phyloP scores from a whole-genome alignment of 2,888 invertebrate genomes.

The Pyrochroa serraticornis region DNA sequence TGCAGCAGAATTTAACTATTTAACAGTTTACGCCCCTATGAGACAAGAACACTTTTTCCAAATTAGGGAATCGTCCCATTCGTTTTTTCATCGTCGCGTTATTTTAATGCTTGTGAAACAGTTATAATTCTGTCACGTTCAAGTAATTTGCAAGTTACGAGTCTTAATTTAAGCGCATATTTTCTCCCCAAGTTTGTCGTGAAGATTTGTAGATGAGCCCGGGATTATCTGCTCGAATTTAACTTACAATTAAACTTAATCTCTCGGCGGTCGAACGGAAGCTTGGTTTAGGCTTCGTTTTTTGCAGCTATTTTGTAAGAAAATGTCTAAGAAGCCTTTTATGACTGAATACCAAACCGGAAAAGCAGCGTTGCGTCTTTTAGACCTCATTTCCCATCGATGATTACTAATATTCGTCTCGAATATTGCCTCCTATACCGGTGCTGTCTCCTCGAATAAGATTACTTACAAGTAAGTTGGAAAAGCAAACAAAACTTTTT shows the following conservation, averaged over 20 bases:
- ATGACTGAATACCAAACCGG: constrained; percentile 33
- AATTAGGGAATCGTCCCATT: too few relatives aligned
- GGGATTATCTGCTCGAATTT: constrained; percentile 49
- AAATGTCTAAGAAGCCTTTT: constrained; percentile 28
- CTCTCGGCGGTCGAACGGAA: constrained; percentile 31
- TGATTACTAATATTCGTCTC: constrained; percentile 38
- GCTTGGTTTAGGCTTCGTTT: neutral
- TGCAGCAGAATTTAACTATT: too few relatives aligned
- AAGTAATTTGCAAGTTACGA: too few relatives aligned
- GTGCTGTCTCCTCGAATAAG: constrained; percentile 15
- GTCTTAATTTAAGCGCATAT: too few relatives aligned
- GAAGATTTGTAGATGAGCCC: constrained; percentile 43
- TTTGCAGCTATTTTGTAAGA: neutral
- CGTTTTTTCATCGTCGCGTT: too few relatives aligned
- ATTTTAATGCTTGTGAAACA: too few relatives aligned
- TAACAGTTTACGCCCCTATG: too few relatives aligned
- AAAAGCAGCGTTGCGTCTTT: constrained; percentile 32
- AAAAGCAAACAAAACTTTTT: neutral
- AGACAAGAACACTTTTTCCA: too few relatives aligned
- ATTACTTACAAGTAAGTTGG: constrained; percentile 1
- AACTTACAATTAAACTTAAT: constrained; percentile 51
- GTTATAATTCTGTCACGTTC: too few relatives aligned
- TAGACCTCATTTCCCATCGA: constrained; percentile 42
- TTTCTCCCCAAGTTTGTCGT: constrained; percentile 31
- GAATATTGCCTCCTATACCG: constrained; percentile 35